Percentiles rank a stretch among this genome's conserved stretches.
These are phyloP conservation scores for Herminia tarsipennalis DNA, from an alignment of 2,888 invertebrate species.

Conservation along the genomic window DNA sequence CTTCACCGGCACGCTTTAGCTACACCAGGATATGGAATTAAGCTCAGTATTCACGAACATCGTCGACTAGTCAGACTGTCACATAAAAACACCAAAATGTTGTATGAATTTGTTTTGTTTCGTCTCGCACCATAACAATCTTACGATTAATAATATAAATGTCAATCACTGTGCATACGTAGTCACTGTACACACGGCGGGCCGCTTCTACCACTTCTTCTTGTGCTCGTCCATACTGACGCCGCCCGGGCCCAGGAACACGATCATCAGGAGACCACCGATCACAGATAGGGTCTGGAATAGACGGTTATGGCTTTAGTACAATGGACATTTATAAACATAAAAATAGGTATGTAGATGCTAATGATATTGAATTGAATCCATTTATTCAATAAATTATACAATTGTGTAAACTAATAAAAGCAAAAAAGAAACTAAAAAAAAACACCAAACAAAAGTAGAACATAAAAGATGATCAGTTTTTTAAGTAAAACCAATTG, in stretches of 20 bases:
- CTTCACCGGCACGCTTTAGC: not conserved
- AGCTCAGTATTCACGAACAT: slow-evolving; percentile 44
- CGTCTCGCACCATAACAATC: slow-evolving; percentile 48
- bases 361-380: no score
- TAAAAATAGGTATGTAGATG: not conserved
- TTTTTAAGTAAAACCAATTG: no score
- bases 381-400: no score
- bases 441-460: no score
- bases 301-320: not conserved
- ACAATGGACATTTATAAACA: not conserved
- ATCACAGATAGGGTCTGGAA: slow-evolving; percentile 99
- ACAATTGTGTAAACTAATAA: no score
- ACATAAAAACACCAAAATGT: slow-evolving; percentile 41
- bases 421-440: no score
- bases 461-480: no score
- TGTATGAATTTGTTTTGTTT: slow-evolving; percentile 36
- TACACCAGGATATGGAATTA: slow-evolving; percentile 35
- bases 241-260: slow-evolving; percentile 98
- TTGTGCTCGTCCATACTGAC: slow-evolving; percentile 99
- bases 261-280: slow-evolving; percentile 99
- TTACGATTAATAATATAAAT: slow-evolving; percentile 48
- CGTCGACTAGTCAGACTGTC: slow-evolving; percentile 50
- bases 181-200: slow-evolving; percentile 39
- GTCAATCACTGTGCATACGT: slow-evolving; percentile 51
- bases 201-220: slow-evolving; percentile 94